These are phyloP conservation scores for Cyphomyrmex costatus DNA, from an alignment of 1,140 invertebrate species.

Conservation along the genomic window DNA sequence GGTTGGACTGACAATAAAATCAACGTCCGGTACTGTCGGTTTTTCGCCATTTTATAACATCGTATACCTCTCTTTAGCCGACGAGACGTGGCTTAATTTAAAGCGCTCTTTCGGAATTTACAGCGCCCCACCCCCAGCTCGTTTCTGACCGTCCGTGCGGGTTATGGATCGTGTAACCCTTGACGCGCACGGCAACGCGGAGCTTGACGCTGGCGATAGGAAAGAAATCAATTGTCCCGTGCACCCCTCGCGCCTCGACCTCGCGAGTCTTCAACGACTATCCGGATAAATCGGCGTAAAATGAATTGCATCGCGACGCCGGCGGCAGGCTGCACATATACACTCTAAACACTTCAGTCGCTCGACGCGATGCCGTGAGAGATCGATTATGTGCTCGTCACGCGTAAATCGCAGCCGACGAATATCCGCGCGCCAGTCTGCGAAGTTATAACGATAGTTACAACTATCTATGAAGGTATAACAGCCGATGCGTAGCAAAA, in stretches of 20 bases:
- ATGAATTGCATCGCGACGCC: conserved; percentile 63
- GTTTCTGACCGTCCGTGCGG: conserved; percentile 39
- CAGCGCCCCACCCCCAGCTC: conserved; percentile 31
- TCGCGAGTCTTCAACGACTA: conserved; percentile 59
- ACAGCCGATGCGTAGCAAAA: background rate
- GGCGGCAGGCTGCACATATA: conserved; percentile 12
- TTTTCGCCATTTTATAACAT: conserved; percentile 62
- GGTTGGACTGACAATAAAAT: conserved; percentile 65
- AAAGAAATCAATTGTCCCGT: conserved; percentile 72
- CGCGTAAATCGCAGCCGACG: conserved; percentile 52
- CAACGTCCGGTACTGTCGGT: conserved; percentile 33
- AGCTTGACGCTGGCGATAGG: conserved; percentile 5
- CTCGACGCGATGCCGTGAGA: background rate
- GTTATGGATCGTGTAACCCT: conserved; percentile 74
- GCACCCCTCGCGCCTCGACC: conserved; percentile 6
- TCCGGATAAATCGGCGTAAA: conserved; percentile 64
- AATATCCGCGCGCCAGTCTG: conserved; percentile 33
- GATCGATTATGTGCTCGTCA: conserved; percentile 66
- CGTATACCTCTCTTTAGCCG: conserved; percentile 51
- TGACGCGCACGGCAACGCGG: conserved; percentile 55
- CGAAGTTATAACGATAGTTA: conserved; percentile 49
- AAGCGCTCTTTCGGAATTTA: conserved; percentile 67
- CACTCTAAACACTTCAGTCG: conserved; percentile 4
- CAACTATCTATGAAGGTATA: conserved; percentile 24
- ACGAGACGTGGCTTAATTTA: conserved; percentile 71